A percentile compares a stretch with the other conserved stretches of the same genome.
phyloP scores from a whole-genome alignment of 2,888 invertebrate genomes.

The Notodonta ziczac region DNA sequence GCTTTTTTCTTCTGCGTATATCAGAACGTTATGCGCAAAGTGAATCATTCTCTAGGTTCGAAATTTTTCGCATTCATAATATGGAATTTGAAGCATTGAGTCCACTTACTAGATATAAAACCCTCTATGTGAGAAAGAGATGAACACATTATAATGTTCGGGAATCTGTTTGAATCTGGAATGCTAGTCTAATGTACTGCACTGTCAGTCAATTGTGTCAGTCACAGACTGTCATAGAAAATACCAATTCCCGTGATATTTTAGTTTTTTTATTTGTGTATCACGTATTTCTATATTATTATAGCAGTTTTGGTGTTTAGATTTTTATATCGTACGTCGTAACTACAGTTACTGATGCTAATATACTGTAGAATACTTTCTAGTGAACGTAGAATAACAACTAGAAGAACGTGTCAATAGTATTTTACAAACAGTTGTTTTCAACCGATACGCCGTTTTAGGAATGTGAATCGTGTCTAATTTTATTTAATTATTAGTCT shows the following conservation, averaged over 20 bases:
- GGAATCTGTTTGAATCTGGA: not conserved
- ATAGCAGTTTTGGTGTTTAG: constrained; percentile 67
- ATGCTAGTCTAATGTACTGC: constrained; percentile 17
- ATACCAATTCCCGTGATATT: constrained; percentile 69
- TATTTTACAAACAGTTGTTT: constrained; percentile 73
- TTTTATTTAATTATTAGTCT: constrained; percentile 73
- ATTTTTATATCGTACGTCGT: constrained; percentile 56
- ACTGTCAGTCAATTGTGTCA: constrained; percentile 24
- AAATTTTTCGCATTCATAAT: constrained; percentile 2
- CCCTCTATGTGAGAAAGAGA: too few species aligned
- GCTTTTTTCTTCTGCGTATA: constrained; percentile 39
- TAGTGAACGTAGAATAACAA: constrained; percentile 58
- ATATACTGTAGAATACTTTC: constrained; percentile 52
- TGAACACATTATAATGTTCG: not conserved
- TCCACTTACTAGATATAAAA: not conserved
- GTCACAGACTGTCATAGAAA: constrained; percentile 51
- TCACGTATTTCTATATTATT: constrained; percentile 65
- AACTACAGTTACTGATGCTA: constrained; percentile 63
- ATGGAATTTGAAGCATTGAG: constrained; percentile 19
- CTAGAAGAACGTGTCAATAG: constrained; percentile 77
- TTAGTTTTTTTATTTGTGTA: constrained; percentile 81
- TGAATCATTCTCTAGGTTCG: constrained; percentile 37
- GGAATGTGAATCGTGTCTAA: constrained; percentile 76
- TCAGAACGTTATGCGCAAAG: constrained; percentile 66
- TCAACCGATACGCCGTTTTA: constrained; percentile 69